phyloP scores from a whole-genome alignment of 2,113 vertebrate species.

The Callaeas wilsoni region DNA sequence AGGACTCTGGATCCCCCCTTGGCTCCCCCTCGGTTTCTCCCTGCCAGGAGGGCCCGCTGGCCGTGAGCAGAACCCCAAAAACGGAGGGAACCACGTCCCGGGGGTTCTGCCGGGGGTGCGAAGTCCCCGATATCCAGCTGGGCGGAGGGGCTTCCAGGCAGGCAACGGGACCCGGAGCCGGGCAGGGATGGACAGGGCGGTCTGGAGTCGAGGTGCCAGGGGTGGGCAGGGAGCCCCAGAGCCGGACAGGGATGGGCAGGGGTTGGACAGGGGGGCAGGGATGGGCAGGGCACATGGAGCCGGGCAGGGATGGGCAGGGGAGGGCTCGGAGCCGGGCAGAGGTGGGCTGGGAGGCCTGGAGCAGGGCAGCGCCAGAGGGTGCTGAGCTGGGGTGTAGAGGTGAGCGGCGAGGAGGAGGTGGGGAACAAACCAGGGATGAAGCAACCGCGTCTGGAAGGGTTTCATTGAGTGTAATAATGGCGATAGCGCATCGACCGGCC shows the following conservation, averaged over 20 bases:
- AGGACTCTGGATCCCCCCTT: too few relatives aligned
- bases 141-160: neutral
- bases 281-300: neutral
- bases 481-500: conserved; percentile 12
- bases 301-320: neutral
- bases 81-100: neutral
- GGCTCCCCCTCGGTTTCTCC: neutral
- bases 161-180: neutral
- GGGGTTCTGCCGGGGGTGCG: neutral
- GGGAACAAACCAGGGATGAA: neutral
- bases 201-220: neutral
- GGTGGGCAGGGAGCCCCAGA: neutral
- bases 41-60: too few relatives aligned
- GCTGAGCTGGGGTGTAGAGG: neutral
- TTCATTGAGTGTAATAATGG: conserved; percentile 43
- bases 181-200: neutral
- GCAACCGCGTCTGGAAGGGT: conserved; percentile 1
- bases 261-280: neutral
- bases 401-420: neutral
- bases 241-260: neutral
- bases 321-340: neutral
- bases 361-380: neutral
- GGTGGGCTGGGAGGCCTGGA: too few relatives aligned
- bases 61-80: neutral
- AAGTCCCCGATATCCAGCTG: neutral